Conservation (phyloP, 92 coral and sea anemone genomes). For the Plumapathes pennacea region DNA sequence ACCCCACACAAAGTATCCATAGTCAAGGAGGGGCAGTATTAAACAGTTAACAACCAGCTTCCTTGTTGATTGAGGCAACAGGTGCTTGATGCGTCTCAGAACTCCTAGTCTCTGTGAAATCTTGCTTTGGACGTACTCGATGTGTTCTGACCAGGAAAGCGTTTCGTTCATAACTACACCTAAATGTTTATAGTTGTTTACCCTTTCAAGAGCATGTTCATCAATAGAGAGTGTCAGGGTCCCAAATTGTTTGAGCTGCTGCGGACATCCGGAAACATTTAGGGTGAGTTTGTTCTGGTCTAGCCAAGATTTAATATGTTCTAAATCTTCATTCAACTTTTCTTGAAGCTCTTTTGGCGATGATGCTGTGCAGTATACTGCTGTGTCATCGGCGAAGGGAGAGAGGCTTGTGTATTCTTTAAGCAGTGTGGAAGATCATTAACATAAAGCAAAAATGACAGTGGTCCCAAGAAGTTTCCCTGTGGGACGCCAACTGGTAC, state of each 20-base stretch:
- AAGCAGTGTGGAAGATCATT: slow-evolving; percentile 34
- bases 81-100: slow-evolving; percentile 10
- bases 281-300: not conserved
- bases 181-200: not conserved
- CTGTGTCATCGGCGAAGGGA: slow-evolving; percentile 46
- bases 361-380: not conserved
- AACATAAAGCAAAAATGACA: slow-evolving; percentile 20
- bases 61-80: no score
- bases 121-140: slow-evolving; percentile 15
- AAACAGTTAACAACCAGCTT: no score
- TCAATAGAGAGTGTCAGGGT: no score
- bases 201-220: slow-evolving; percentile 10
- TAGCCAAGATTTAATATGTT: not conserved
- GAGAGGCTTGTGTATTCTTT: not conserved
- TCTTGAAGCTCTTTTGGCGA: slow-evolving; percentile 3
- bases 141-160: slow-evolving; percentile 9
- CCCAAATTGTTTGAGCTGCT: no score
- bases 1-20: no score
- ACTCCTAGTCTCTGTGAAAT: slow-evolving; percentile 18
- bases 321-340: not conserved
- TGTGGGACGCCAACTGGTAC: slow-evolving; percentile 43
- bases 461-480: slow-evolving; percentile 36
- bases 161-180: slow-evolving; percentile 8
- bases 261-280: no score
- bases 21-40: no score